Evolutionary conservation across 1,140 invertebrate species (phyloP).

Genomic region (Cylas formicarius): DNA sequence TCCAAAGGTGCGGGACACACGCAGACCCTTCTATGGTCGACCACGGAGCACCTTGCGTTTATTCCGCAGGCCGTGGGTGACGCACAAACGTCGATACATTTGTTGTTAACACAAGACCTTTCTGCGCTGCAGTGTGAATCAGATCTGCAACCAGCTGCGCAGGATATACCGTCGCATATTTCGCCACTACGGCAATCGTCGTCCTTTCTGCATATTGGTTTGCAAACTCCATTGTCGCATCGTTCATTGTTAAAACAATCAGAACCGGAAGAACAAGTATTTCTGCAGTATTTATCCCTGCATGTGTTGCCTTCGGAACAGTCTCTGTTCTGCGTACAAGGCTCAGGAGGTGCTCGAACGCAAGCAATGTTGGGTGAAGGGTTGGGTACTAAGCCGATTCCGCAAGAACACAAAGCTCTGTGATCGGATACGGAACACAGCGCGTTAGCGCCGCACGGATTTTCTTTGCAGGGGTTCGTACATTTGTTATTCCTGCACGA

Average conservation of each 20-base stretch:
- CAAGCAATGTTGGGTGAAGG: conserved; percentile 77
- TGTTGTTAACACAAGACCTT: conserved; percentile 64
- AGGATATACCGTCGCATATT: conserved; percentile 74
- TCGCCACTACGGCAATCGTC: conserved; percentile 76
- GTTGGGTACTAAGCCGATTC: conserved; percentile 70
- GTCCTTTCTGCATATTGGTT: conserved; percentile 64
- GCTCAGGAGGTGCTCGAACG: conserved; percentile 61
- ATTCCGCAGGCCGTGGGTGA: conserved; percentile 74
- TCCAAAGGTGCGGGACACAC: conserved; percentile 61
- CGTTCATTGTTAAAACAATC: conserved; percentile 77
- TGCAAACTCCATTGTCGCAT: conserved; percentile 61
- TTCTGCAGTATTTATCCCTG: conserved; percentile 61
- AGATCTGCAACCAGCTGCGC: conserved; percentile 71
- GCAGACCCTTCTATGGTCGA: conserved; percentile 66
- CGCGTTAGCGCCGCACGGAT: conserved; percentile 78
- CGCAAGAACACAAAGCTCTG: conserved; percentile 73
- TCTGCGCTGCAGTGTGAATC: conserved; percentile 65
- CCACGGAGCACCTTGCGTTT: conserved; percentile 65
- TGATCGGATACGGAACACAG: conserved; percentile 73
- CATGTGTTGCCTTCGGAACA: conserved; percentile 64
- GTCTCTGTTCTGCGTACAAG: conserved; percentile 65
- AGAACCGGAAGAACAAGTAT: conserved; percentile 64
- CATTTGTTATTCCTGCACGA: conserved; percentile 74
- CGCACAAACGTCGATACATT: conserved; percentile 67
- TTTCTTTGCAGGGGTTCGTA: conserved; percentile 66